Evolutionary conservation across 2,888 invertebrate genomes (phyloP), one percentile per base, ranked within the genome.

Genomic region (Plebejus anna): DNA sequence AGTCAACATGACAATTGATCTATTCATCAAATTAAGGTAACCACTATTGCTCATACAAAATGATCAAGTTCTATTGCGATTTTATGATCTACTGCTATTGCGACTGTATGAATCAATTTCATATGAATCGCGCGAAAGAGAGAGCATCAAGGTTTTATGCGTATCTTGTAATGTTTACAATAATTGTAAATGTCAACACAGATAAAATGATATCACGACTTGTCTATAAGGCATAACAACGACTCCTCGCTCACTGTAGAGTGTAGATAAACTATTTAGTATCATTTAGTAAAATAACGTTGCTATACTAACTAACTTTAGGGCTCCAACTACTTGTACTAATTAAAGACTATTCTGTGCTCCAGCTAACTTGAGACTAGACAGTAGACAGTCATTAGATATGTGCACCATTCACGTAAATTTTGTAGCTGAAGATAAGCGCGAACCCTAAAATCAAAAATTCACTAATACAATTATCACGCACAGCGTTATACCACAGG

Each of bases 111-210:
- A 47, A 72, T 72, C 72, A 72, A 72, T 72, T 47, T 72, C 22
- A 42, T 71, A 72, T 72, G 47, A 72, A 47, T 72, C n/a, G n/a
- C n/a, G n/a, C n/a, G n/a, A n/a, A n/a, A n/a, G 22, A 22, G 42
- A 66, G 28, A 32, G 47, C 47, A 22, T 72, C 47, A 47, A 72
- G 47, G 22, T 72, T 72, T 47, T 11, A 47, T 6, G 32, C 71
- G n/a, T 22, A 42, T 72, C 22, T 72, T 28, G 22, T 22, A 16
- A 73, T 32, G 51, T 47, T 22, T 73, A 73, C 28, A 55, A 66
- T 66, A 66, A 55, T 55, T 70, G 36, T 70, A 38, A 70, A 70
- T 42, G 42, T 71, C 71, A 71, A 71, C 71, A 42, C 42, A 71
- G 71, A 42, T 42, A 71, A n/a, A 71, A 71, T 42, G 71, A 71